Percentiles rank a stretch among this genome's conserved stretches.
Conservation (phyloP, 2,113 vertebrate species). For the Phylloscopus whistleri region DNA sequence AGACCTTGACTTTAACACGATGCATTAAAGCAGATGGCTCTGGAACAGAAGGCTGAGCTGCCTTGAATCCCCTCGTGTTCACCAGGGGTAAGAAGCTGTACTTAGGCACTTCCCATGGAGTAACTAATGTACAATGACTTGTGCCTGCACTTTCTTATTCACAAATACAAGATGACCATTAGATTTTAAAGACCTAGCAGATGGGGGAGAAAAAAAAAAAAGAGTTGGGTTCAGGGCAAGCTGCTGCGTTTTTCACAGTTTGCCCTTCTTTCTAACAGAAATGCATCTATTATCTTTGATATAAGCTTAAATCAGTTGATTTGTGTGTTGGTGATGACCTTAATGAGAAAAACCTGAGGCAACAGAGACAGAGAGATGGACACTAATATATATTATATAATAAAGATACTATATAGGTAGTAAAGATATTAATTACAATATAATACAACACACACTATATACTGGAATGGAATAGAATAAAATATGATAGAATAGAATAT, state of each 20-base stretch:
- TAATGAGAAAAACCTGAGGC: not conserved
- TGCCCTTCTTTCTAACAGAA: not conserved
- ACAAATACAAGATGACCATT: conserved; percentile 36
- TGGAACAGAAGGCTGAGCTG: conserved; percentile 51
- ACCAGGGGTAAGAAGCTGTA: conserved; percentile 16
- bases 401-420: not conserved
- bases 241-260: not conserved
- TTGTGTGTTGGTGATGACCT: not conserved
- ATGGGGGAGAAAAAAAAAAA: not conserved
- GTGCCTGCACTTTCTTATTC: conserved; percentile 21
- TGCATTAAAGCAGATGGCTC: conserved; percentile 55
- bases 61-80: conserved; percentile 5
- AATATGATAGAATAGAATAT: not conserved
- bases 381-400: not conserved
- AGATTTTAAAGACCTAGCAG: conserved; percentile 42
- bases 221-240: not conserved
- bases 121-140: conserved; percentile 56
- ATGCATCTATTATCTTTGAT: not conserved
- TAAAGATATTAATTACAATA: too few species aligned
- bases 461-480: not conserved
- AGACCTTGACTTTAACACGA: conserved; percentile 35
- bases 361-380: not conserved
- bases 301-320: not conserved
- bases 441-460: not conserved
- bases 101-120: conserved; percentile 48